Percentiles rank a stretch among this genome's conserved stretches.
Conservation (phyloP, 2,888 invertebrate species). For the Drosophila longiperda region DNA sequence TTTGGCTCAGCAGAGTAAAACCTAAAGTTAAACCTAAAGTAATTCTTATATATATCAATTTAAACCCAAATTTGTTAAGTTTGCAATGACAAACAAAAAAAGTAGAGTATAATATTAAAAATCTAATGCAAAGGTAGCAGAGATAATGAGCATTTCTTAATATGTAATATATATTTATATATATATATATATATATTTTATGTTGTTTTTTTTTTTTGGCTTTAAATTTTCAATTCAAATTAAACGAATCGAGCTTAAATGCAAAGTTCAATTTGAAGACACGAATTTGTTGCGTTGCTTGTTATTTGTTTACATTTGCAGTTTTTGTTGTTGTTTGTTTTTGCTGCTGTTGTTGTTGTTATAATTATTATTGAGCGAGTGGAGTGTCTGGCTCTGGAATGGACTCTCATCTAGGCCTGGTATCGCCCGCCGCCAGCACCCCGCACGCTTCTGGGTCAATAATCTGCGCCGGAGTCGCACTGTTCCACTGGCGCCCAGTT, state of each 20-base stretch:
- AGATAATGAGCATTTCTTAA: neutral
- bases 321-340: conserved; percentile 14
- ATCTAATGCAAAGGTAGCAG: neutral
- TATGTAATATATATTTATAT: neutral
- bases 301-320: conserved; percentile 54
- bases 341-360: conserved; percentile 14
- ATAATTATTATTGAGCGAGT: conserved; percentile 17
- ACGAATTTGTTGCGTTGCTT: conserved; percentile 19
- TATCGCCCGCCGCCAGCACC: conserved; percentile 41
- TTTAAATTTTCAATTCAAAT: neutral
- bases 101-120: neutral
- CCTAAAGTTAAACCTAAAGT: neutral
- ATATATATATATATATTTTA: neutral
- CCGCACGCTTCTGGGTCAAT: conserved; percentile 75
- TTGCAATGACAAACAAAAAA: neutral
- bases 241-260: conserved; percentile 21
- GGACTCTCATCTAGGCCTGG: conserved; percentile 71
- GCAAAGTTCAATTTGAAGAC: conserved; percentile 50
- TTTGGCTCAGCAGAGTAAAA: neutral
- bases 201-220: neutral
- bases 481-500: conserved; percentile 66
- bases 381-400: conserved; percentile 45
- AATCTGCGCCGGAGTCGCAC: conserved; percentile 70
- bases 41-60: neutral
- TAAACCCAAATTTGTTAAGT: neutral